Percentiles rank a stretch among this genome's conserved stretches.
These are phyloP conservation scores for Loxodonta africana DNA, from an alignment of 2,113 vertebrate genomes.

Conservation along the genomic window DNA sequence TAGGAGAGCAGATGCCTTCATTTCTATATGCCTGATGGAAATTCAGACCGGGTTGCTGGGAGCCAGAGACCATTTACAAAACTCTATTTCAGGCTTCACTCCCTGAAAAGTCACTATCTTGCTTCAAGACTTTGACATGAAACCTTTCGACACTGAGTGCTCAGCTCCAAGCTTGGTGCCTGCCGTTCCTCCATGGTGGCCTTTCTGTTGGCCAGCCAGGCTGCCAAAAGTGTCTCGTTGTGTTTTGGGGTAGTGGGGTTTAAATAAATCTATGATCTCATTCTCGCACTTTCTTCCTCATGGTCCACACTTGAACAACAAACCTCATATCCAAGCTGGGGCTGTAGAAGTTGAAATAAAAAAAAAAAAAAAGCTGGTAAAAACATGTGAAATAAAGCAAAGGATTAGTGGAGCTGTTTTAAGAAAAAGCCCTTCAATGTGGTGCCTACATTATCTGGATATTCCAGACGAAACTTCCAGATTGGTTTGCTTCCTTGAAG, in stretches of 20 bases:
- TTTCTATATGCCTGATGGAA: slow-evolving; percentile 43
- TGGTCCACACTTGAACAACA: not conserved
- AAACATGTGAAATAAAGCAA: not conserved
- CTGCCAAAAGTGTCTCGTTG: slow-evolving; percentile 48
- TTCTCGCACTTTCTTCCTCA: not conserved
- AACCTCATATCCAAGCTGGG: not conserved
- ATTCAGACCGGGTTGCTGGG: not conserved
- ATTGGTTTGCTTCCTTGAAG: not conserved
- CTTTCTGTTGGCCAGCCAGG: slow-evolving; percentile 9
- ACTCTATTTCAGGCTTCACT: not conserved
- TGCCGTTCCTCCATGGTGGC: not conserved
- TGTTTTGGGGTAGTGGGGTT: slow-evolving; percentile 31
- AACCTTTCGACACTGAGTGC: slow-evolving; percentile 49
- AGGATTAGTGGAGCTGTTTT: not conserved
- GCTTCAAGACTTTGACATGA: not conserved
- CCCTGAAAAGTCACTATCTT: not conserved
- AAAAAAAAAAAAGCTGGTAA: not conserved
- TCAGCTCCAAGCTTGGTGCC: not conserved
- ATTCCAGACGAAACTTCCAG: not conserved
- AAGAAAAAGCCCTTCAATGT: not conserved
- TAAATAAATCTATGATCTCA: slow-evolving; percentile 41
- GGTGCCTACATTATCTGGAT: not conserved
- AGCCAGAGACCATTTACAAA: not conserved
- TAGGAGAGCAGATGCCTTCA: not conserved
- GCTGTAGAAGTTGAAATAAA: not conserved